phyloP scores from a whole-genome alignment of 2,797 vertebrate species.

The Poecilia gillii region DNA sequence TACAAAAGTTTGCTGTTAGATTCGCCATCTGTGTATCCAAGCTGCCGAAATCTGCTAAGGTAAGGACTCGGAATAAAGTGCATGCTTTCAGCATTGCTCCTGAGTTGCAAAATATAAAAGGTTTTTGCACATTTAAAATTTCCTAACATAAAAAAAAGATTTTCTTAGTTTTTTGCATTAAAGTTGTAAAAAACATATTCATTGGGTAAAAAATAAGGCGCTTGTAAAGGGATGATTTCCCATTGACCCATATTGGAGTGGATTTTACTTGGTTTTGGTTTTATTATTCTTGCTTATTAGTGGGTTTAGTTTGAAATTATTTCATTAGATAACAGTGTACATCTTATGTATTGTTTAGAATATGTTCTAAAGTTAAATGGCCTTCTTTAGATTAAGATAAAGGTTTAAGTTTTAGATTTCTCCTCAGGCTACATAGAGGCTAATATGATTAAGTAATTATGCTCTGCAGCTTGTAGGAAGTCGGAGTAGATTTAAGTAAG shows the following conservation, averaged over 20 bases:
- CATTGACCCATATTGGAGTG: neutral
- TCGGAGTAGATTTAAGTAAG: neutral
- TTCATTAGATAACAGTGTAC: neutral
- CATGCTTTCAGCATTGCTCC: no score
- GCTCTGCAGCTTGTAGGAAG: neutral
- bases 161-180: neutral
- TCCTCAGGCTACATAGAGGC: neutral
- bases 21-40: neutral
- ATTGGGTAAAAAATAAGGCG: neutral
- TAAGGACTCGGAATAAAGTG: neutral
- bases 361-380: neutral
- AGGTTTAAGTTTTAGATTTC: neutral
- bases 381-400: neutral
- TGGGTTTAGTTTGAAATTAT: neutral
- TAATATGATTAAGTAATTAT: neutral
- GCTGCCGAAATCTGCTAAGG: neutral
- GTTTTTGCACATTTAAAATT: no score
- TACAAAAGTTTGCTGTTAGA: neutral
- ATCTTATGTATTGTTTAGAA: neutral
- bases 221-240: neutral
- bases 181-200: neutral
- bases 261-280: neutral
- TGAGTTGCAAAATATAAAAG: neutral
- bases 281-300: neutral
- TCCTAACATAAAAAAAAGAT: no score